phyloP scores from a whole-genome alignment of 1,140 invertebrate genomes.

The Magallana ariakensis region DNA sequence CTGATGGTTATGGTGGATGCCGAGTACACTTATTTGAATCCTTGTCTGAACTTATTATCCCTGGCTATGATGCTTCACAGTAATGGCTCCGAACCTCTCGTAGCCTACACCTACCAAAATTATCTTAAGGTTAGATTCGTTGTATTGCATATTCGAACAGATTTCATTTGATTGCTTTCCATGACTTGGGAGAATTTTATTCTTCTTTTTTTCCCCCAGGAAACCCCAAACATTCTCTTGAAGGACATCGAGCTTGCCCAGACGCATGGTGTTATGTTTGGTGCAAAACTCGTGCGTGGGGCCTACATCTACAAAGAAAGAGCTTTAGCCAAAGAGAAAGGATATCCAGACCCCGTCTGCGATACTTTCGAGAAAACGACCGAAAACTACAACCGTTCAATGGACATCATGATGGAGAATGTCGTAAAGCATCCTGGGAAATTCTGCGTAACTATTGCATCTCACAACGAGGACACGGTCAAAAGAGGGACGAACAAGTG shows the following conservation, averaged over 20 bases:
- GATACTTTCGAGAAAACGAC: slow-evolving; percentile 93
- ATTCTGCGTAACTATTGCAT: slow-evolving; percentile 96
- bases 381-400: slow-evolving; percentile 89
- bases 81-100: slow-evolving; percentile 86
- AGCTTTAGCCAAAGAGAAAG: slow-evolving; percentile 80
- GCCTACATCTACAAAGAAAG: slow-evolving; percentile 96
- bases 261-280: slow-evolving; percentile 97
- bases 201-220: slow-evolving; percentile 73
- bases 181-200: neutral
- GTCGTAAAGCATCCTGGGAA: slow-evolving; percentile 78
- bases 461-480: slow-evolving; percentile 98
- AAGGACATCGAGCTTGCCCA: slow-evolving; percentile 96
- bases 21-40: slow-evolving; percentile 99
- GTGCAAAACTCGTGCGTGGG: slow-evolving; percentile 97
- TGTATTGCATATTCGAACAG: neutral
- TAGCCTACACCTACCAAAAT: slow-evolving; percentile 99
- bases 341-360: slow-evolving; percentile 96
- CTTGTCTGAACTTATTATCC: slow-evolving; percentile 93
- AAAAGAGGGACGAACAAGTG: slow-evolving; percentile 93
- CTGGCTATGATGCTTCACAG: slow-evolving; percentile 99
- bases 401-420: slow-evolving; percentile 67
- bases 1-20: slow-evolving; percentile 99
- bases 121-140: slow-evolving; percentile 88
- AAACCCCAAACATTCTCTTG: slow-evolving; percentile 90
- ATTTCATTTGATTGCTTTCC: neutral